These are phyloP conservation scores for Sporophila hypoxantha DNA, from an alignment of 2,113 vertebrate species.

Conservation along the genomic window DNA sequence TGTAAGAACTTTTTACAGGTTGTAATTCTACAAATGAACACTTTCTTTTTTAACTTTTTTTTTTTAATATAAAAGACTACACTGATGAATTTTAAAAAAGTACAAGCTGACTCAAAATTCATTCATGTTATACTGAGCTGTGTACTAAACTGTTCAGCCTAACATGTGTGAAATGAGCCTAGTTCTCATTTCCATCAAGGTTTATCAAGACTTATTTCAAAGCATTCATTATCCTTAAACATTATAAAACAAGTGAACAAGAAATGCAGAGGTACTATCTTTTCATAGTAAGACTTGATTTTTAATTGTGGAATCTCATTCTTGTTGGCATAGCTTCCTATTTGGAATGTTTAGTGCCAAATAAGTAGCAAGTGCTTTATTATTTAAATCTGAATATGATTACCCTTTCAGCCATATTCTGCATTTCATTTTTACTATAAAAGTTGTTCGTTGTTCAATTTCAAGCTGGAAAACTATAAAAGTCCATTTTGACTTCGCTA, in stretches of 20 bases:
- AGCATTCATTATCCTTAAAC: background rate
- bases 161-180: background rate
- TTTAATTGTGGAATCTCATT: background rate
- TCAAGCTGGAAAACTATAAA: constrained; percentile 45
- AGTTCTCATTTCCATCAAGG: background rate
- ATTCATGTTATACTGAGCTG: background rate
- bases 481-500: constrained; percentile 46
- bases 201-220: background rate
- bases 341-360: background rate
- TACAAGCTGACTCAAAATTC: background rate
- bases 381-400: constrained; percentile 9
- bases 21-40: background rate
- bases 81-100: background rate
- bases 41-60: background rate
- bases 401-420: constrained; percentile 26
- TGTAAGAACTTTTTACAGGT: background rate
- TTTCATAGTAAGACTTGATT: background rate
- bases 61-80: background rate
- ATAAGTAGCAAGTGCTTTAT: background rate
- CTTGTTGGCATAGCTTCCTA: background rate
- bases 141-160: background rate
- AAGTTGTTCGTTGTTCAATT: constrained; percentile 46
- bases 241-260: background rate
- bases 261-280: background rate
- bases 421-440: constrained; percentile 31